A percentile compares a stretch with the other conserved stretches of the same genome.
Evolutionary conservation across 2,113 vertebrate species (phyloP).

Genomic region (Calypte anna): DNA sequence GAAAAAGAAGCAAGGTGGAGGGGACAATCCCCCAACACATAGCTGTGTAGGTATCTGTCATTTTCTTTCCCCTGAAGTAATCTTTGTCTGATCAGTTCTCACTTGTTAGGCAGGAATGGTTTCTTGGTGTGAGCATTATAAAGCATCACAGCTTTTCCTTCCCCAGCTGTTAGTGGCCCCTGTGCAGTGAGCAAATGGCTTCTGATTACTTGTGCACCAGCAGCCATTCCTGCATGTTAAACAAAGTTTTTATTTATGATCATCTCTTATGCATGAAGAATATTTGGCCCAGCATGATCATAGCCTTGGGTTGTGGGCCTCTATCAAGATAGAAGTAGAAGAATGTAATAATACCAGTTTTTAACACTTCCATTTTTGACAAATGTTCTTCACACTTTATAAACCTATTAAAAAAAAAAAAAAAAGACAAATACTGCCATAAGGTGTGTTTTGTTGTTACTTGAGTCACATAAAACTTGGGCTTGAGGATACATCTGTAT

Average conservation of each 20-base stretch:
- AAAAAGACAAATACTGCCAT: not conserved
- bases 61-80: not conserved
- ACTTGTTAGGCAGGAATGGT: fast-evolving
- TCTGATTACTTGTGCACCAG: not conserved
- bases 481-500: not conserved
- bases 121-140: not conserved
- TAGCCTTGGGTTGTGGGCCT: not conserved
- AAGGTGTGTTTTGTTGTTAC: not conserved
- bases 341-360: not conserved
- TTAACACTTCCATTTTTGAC: not conserved
- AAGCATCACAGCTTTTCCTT: not conserved
- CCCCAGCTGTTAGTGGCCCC: not conserved
- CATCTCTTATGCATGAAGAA: not conserved
- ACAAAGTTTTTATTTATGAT: not conserved
- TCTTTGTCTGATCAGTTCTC: not conserved
- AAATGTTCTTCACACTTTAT: not conserved
- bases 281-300: not conserved
- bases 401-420: not conserved
- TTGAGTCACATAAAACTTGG: not conserved
- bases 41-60: not conserved
- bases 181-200: not conserved
- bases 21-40: not conserved
- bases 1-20: not conserved
- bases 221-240: not conserved
- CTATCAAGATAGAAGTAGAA: not conserved